Percentiles rank a stretch among this genome's conserved stretches.
These are phyloP conservation scores for Euspilapteryx auroguttella DNA, from an alignment of 2,888 invertebrate genomes.

Conservation along the genomic window DNA sequence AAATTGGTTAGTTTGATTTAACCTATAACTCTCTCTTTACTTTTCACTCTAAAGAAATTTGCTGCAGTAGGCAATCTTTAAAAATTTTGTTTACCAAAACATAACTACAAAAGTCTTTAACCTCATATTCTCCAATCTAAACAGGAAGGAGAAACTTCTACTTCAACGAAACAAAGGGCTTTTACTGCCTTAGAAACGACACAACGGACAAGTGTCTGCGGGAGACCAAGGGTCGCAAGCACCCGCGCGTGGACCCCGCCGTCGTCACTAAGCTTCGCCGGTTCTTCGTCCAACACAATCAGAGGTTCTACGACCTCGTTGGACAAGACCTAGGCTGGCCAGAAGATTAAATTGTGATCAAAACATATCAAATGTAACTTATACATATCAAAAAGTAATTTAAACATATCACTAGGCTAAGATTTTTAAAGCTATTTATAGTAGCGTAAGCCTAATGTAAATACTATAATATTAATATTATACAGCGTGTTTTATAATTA, in stretches of 20 bases:
- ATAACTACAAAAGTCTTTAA: too few species aligned
- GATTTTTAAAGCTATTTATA: slow-evolving; percentile 40
- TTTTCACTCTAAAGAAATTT: too few species aligned
- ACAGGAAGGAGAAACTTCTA: slow-evolving; percentile 85
- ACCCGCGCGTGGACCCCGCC: slow-evolving; percentile 80
- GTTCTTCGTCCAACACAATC: slow-evolving; percentile 91
- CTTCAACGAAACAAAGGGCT: slow-evolving; percentile 95
- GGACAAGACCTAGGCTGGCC: slow-evolving; percentile 94
- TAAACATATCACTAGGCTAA: slow-evolving; percentile 44
- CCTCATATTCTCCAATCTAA: too few species aligned
- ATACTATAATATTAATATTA: too few species aligned
- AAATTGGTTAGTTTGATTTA: slow-evolving; percentile 40
- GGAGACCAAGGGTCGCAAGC: slow-evolving; percentile 80
- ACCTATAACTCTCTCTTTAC: too few species aligned
- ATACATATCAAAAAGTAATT: slow-evolving; percentile 27
- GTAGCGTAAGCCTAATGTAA: too few species aligned
- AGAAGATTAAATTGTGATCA: slow-evolving; percentile 69
- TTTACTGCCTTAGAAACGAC: slow-evolving; percentile 89
- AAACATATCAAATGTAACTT: slow-evolving; percentile 29
- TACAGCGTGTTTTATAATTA: too few species aligned
- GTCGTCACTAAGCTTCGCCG: slow-evolving; percentile 78
- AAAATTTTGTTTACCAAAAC: too few species aligned
- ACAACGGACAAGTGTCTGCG: slow-evolving; percentile 82
- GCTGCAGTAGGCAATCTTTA: too few species aligned
- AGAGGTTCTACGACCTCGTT: slow-evolving; percentile 89